phyloP scores from a whole-genome alignment of 2,797 vertebrate genomes.

The Chrosomus eos region DNA sequence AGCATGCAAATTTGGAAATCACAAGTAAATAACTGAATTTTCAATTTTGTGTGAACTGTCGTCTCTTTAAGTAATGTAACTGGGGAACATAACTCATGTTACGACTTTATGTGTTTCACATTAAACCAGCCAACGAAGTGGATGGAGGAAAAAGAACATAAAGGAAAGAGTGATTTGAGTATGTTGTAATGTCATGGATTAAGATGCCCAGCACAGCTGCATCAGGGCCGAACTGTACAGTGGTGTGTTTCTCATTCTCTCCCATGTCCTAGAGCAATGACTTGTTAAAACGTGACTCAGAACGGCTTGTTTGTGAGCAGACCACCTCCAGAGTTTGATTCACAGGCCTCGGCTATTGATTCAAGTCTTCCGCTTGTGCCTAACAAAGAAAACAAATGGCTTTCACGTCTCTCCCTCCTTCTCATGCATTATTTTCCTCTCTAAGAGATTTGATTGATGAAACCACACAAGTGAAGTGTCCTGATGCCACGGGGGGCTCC shows the following conservation, averaged over 20 bases:
- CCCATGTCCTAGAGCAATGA: conserved; percentile 38
- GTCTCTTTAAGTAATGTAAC: conserved; percentile 16
- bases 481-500: conserved; percentile 62
- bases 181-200: conserved; percentile 41
- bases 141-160: conserved; percentile 5
- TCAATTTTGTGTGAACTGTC: background rate
- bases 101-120: conserved; percentile 36
- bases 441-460: conserved; percentile 68
- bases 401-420: conserved; percentile 62
- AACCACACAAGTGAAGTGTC: conserved; percentile 60
- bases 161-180: conserved; percentile 53
- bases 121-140: conserved; percentile 35
- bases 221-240: conserved; percentile 8
- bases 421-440: conserved; percentile 58
- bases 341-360: conserved; percentile 59
- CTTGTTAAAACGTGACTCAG: conserved; percentile 58
- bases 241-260: conserved; percentile 41
- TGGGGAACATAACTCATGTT: conserved; percentile 6
- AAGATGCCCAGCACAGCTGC: conserved; percentile 31
- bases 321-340: conserved; percentile 64
- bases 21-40: background rate
- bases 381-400: conserved; percentile 63
- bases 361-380: conserved; percentile 62
- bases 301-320: conserved; percentile 57
- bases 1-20: no score